Conservation (phyloP, 2,797 vertebrate species). For the Oryzias sinensis region DNA sequence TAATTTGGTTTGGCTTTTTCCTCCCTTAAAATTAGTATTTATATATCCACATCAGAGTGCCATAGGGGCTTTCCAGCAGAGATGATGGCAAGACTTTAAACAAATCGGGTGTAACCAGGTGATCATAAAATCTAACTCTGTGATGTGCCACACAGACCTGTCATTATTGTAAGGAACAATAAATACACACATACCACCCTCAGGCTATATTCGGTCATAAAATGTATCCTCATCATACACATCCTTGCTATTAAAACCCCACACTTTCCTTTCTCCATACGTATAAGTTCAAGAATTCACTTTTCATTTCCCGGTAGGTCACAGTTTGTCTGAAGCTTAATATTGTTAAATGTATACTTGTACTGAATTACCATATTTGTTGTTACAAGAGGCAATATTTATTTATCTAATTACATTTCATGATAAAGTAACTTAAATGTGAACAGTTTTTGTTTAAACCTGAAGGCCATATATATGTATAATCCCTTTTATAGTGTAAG, state of each 20-base stretch:
- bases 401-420: no score
- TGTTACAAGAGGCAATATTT: no score
- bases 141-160: constrained; percentile 76
- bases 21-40: constrained; percentile 66
- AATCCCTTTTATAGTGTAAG: no score
- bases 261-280: constrained; percentile 32
- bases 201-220: constrained; percentile 44
- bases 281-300: constrained; percentile 66
- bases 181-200: constrained; percentile 44
- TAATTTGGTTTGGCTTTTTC: constrained; percentile 60
- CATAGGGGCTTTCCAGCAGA: constrained; percentile 79
- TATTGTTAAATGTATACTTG: constrained; percentile 16
- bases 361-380: no score
- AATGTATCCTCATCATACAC: constrained; percentile 40
- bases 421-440: no score
- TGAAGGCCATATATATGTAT: no score
- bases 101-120: constrained; percentile 71
- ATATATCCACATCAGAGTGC: constrained; percentile 74
- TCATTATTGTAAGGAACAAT: constrained; percentile 74
- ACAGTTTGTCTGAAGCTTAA: constrained; percentile 22
- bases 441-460: no score
- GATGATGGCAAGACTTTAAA: constrained; percentile 83
- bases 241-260: constrained; percentile 22
- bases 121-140: constrained; percentile 77
- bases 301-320: constrained; percentile 64